Evolutionary conservation across 1,140 invertebrate genomes (phyloP).

Genomic region (Sinella curviseta): DNA sequence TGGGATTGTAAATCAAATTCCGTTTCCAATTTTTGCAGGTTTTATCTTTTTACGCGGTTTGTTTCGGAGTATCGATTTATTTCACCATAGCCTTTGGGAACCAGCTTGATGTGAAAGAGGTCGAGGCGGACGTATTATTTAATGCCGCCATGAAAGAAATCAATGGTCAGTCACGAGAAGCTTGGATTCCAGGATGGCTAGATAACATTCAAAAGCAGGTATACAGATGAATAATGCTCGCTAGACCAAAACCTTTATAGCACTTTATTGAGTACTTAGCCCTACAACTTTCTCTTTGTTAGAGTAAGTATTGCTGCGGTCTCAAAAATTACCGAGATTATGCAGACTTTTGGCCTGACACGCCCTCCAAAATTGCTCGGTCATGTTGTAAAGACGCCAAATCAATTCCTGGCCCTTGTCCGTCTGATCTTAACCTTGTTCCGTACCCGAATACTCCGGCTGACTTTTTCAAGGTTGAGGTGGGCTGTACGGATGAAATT

Average conservation of each 20-base stretch:
- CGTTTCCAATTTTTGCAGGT: not conserved
- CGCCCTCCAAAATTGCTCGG: not conserved
- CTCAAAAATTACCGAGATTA: not conserved
- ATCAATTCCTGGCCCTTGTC: not conserved
- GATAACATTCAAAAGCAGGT: constrained; percentile 10
- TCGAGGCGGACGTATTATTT: not conserved
- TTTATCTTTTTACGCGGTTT: not conserved
- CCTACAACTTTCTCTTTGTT: not conserved
- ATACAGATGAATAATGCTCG: no score
- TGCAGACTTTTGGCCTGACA: not conserved
- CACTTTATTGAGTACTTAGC: not conserved
- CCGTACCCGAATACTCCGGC: not conserved
- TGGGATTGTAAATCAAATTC: not conserved
- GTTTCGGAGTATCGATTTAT: not conserved
- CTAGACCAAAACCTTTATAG: not conserved
- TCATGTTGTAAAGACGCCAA: not conserved
- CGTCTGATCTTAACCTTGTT: not conserved
- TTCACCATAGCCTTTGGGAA: not conserved
- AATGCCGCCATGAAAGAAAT: not conserved
- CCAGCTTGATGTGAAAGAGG: not conserved
- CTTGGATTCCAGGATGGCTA: not conserved
- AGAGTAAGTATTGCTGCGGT: not conserved
- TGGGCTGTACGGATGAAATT: not conserved
- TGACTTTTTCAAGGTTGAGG: not conserved
- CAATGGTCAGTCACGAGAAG: not conserved